Conservation (phyloP, 2,797 vertebrate genomes). For the Anabacerthia variegaticeps region DNA sequence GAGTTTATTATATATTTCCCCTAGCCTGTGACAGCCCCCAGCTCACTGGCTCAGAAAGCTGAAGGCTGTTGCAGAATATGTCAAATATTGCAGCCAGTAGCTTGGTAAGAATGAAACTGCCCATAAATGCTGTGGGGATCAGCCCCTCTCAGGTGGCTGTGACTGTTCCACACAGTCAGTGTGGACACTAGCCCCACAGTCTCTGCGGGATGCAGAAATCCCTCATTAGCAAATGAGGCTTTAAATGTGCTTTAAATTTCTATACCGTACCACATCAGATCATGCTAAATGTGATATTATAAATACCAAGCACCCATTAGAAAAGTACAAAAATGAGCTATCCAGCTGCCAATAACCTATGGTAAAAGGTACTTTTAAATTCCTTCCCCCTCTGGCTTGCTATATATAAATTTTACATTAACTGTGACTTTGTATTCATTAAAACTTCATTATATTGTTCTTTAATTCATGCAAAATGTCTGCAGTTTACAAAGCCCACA, state of each 20-base stretch:
- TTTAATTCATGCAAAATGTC: conserved; percentile 57
- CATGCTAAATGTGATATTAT: background rate
- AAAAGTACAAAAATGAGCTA: background rate
- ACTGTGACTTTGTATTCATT: conserved; percentile 37
- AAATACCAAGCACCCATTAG: background rate
- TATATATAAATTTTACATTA: conserved; percentile 54
- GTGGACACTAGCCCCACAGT: background rate
- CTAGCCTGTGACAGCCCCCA: background rate
- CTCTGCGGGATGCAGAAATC: background rate
- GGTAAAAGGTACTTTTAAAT: conserved; percentile 5
- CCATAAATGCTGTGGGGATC: background rate
- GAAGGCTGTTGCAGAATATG: background rate
- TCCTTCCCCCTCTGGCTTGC: conserved; percentile 19
- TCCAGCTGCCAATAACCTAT: conserved; percentile 36
- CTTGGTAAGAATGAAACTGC: background rate
- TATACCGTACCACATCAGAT: background rate
- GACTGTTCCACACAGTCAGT: background rate
- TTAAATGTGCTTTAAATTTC: background rate
- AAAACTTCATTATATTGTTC: conserved; percentile 52
- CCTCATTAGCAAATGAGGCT: background rate
- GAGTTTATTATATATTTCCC: background rate
- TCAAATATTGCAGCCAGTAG: background rate
- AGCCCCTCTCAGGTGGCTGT: background rate
- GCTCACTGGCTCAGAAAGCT: background rate
- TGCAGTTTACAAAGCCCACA: conserved; percentile 49